Evolutionary conservation across 2,888 invertebrate genomes (phyloP).

Genomic region (Andrena minutula): DNA sequence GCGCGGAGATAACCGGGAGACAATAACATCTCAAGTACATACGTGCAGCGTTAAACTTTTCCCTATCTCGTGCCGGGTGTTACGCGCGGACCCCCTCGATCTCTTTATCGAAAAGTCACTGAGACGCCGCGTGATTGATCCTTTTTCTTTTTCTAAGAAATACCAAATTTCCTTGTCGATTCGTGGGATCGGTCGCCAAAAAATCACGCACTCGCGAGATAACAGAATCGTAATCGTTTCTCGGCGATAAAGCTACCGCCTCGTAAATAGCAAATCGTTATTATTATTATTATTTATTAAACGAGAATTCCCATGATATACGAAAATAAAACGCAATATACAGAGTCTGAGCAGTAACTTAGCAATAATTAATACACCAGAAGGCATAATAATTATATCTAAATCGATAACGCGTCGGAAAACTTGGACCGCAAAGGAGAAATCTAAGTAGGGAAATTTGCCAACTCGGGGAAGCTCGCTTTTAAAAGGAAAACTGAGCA

Average conservation of each 20-base stretch:
- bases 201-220: neutral
- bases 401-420: neutral
- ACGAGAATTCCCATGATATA: too few species aligned
- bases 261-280: neutral
- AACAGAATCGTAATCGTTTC: neutral
- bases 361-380: too few species aligned
- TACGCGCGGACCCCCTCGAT: slow-evolving; percentile 59
- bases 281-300: too few species aligned
- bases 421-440: neutral
- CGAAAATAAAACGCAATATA: too few species aligned
- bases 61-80: slow-evolving; percentile 41
- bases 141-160: neutral
- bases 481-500: slow-evolving; percentile 30
- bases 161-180: neutral
- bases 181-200: neutral
- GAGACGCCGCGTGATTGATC: slow-evolving; percentile 31
- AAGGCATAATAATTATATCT: too few species aligned
- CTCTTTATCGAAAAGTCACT: slow-evolving; percentile 56
- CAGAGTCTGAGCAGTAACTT: too few species aligned
- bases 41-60: slow-evolving; percentile 30
- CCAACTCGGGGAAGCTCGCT: neutral
- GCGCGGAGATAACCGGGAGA: slow-evolving; percentile 14
- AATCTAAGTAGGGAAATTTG: too few species aligned
- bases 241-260: neutral
- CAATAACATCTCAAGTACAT: neutral